These are phyloP conservation scores for Trachelus troglodyta DNA, from an alignment of 2,888 invertebrate genomes.

Conservation along the genomic window DNA sequence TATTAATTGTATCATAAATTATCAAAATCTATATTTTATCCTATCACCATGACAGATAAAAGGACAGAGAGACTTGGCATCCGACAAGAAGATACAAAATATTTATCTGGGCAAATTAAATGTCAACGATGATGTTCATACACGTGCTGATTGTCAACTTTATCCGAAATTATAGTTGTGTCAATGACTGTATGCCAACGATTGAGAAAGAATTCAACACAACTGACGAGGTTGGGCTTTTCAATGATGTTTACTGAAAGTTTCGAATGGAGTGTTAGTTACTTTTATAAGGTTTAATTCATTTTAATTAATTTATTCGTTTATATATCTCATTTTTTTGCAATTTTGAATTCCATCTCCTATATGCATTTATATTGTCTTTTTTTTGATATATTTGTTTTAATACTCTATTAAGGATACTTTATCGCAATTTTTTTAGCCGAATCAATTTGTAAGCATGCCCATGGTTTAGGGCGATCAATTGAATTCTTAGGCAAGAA, in stretches of 20 bases:
- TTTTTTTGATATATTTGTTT: neutral
- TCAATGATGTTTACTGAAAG: neutral
- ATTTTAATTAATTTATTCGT: neutral
- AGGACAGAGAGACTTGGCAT: neutral
- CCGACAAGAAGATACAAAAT: conserved; percentile 51
- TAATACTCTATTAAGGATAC: neutral
- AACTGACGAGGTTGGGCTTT: neutral
- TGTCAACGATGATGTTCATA: conserved; percentile 47
- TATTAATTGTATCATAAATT: conserved; percentile 34
- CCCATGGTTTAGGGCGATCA: neutral
- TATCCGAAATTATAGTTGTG: conserved; percentile 37
- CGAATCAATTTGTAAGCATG: neutral
- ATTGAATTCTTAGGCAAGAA: neutral
- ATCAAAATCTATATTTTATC: conserved; percentile 21
- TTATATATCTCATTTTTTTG: neutral
- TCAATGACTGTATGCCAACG: neutral
- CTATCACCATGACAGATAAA: neutral
- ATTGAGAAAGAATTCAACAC: neutral
- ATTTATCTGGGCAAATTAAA: conserved; percentile 52
- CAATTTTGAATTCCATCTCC: neutral
- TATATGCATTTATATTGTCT: neutral
- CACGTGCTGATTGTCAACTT: conserved; percentile 48
- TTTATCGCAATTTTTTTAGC: neutral
- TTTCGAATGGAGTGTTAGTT: neutral
- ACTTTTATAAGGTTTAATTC: neutral